Base-by-base conservation (phyloP, 2,797 vertebrate genomes). In the Bradypus variegatus region DNA sequence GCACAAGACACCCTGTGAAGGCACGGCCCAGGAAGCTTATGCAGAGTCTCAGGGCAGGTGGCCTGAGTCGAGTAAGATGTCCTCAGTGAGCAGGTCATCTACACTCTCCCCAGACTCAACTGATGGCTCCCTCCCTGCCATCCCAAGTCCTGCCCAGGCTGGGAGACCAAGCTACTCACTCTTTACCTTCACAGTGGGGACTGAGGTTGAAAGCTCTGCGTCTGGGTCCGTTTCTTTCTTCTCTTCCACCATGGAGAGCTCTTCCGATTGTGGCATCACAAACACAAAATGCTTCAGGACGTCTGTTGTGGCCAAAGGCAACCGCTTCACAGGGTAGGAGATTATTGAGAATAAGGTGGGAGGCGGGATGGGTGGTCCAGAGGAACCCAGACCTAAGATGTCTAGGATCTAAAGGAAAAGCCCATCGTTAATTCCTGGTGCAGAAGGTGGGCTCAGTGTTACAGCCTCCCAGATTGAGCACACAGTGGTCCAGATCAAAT, bases 371-470 rank as follows among this genome's bases (percentile, higher is more conserved):
- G 97, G 97, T 27, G 98, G 98, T 25, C 98, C 97, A 0, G 95
- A 96, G 3, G 97, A 96, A 72, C 98, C 98, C 91, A 98, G 93
- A 1, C 98, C 98, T 89, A 99, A 93, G 72, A 96, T 83, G 72
- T 98, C 97, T 94, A 99, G 96, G 91, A 99, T 96, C 99, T 99
- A 94, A 79, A 91, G 48, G 50, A 90, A 92, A 95, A 94, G 86
- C 15, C 33, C 2, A 6, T 15, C 1, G 15, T 94, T 91, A 92
- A 64, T 83, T 60, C 73, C 33, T 29, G 33, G 48, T 58, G 33
- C 33, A 62, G 55, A 60, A 12, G 50, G 11, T 1, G 0, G 4
- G 29, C 15, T 4, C 5, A 8, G 8, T 55, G 13, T 14, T 60
- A 7, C 10, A 8, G 18, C 23, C 70, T 48, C 65, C n/a, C 13